Percentiles rank a stretch among this genome's conserved stretches.
phyloP scores from a whole-genome alignment of 1,140 invertebrate species.

The Trachymyrmex cornetzi region DNA sequence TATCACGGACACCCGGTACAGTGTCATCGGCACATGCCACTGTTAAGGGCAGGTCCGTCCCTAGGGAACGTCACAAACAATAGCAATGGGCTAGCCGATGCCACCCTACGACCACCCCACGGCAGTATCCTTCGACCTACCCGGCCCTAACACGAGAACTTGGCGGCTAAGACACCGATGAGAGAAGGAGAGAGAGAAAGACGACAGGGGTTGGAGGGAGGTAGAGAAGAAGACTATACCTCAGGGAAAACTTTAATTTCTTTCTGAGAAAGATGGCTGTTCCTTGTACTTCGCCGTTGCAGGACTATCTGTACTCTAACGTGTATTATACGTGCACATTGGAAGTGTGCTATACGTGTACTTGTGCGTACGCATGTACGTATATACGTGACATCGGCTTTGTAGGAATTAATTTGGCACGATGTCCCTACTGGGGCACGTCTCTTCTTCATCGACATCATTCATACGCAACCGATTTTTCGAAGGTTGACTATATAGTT shows the following conservation, averaged over 20 bases:
- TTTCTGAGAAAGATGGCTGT: constrained; percentile 83
- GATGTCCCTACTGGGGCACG: constrained; percentile 67
- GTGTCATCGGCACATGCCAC: constrained; percentile 80
- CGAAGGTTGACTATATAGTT: background rate
- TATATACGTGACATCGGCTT: constrained; percentile 35
- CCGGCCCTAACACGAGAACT: constrained; percentile 69
- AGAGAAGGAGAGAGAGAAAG: constrained; percentile 30
- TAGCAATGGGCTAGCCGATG: constrained; percentile 81
- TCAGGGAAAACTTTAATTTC: constrained; percentile 85
- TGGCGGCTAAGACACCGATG: constrained; percentile 39
- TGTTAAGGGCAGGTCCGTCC: constrained; percentile 80
- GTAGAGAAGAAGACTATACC: constrained; percentile 75
- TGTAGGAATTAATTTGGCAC: constrained; percentile 77
- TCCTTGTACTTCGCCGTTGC: constrained; percentile 71
- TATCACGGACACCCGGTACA: constrained; percentile 75
- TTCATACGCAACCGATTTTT: constrained; percentile 71
- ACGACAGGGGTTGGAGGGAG: background rate
- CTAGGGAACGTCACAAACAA: constrained; percentile 80
- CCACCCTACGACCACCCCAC: constrained; percentile 66
- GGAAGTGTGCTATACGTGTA: background rate
- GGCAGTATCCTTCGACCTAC: constrained; percentile 75
- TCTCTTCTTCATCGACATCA: constrained; percentile 50
- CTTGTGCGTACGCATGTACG: background rate
- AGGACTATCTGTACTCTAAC: constrained; percentile 53
- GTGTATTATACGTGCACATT: constrained; percentile 24